Evolutionary conservation across 2,888 invertebrate species (phyloP).

Genomic region (Cataglyphis cursor): DNA sequence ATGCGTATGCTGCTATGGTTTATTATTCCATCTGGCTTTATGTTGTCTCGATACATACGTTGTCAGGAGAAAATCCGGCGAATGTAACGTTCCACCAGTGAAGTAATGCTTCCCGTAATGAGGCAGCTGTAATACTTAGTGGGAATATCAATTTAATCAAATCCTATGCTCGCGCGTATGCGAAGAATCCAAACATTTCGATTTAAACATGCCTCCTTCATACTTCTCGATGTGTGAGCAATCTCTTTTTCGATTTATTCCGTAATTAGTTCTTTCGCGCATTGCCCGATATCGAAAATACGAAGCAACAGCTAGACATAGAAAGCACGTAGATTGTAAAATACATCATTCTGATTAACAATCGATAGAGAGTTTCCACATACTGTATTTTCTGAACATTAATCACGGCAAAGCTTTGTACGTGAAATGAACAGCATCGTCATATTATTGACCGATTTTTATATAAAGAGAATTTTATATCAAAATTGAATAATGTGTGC

Average conservation of each 20-base stretch:
- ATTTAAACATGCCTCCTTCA: background rate
- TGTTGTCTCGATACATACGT: background rate
- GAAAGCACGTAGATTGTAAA: background rate
- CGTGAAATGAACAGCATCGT: background rate
- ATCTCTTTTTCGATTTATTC: background rate
- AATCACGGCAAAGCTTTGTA: conserved; percentile 4
- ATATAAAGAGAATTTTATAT: conserved; percentile 18
- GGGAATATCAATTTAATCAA: background rate
- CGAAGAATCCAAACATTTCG: background rate
- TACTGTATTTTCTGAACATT: conserved; percentile 3
- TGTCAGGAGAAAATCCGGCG: conserved; percentile 4
- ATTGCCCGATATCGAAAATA: background rate
- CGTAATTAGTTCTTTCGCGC: background rate
- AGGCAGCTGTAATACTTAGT: background rate
- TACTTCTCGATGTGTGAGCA: background rate
- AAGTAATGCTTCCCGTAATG: background rate
- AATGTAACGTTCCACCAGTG: background rate
- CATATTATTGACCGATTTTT: background rate
- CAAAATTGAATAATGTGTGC: background rate
- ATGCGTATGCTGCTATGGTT: background rate
- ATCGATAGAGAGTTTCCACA: background rate
- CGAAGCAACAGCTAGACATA: background rate
- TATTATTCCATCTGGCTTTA: conserved; percentile 6
- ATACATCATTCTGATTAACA: background rate
- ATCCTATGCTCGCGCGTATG: background rate